Percentiles rank a stretch among this genome's conserved stretches.
These are phyloP conservation scores for Notodonta ziczac DNA, from an alignment of 2,888 invertebrate species.

Conservation along the genomic window DNA sequence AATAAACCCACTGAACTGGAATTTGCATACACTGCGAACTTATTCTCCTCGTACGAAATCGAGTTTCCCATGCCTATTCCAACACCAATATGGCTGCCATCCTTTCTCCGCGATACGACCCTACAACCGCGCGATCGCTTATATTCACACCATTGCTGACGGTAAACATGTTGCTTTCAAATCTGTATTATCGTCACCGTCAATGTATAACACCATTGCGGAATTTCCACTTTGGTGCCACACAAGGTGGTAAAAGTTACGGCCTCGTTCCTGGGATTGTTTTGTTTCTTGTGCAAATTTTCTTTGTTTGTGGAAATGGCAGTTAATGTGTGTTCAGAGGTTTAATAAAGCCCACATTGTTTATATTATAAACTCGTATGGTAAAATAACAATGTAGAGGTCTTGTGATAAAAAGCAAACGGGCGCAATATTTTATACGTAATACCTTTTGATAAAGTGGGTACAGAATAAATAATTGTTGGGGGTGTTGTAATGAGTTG, in stretches of 20 bases:
- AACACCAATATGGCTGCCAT: constrained; percentile 58
- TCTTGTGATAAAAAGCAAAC: constrained; percentile 7
- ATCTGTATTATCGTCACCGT: constrained; percentile 20
- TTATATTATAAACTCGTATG: constrained; percentile 19
- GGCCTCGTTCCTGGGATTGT: constrained; percentile 28
- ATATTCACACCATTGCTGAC: constrained; percentile 38
- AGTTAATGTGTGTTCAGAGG: constrained; percentile 31
- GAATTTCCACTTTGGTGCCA: constrained; percentile 16
- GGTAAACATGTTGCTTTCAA: constrained; percentile 18
- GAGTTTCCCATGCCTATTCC: constrained; percentile 51
- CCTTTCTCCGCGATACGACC: constrained; percentile 14
- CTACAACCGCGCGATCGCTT: constrained; percentile 31
- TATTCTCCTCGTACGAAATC: constrained; percentile 50
- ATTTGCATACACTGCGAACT: constrained; percentile 57
- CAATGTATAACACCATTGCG: constrained; percentile 28
- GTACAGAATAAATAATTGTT: constrained; percentile 1
- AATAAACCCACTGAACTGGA: constrained; percentile 44
- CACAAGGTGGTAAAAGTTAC: constrained; percentile 22
- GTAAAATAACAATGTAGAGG: constrained; percentile 10
- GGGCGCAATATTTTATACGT: background rate
- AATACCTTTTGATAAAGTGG: constrained; percentile 1
- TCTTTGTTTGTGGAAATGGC: constrained; percentile 35
- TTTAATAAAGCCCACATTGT: constrained; percentile 33
- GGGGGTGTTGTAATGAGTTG: background rate
- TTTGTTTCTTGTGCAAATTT: constrained; percentile 41